Evolutionary conservation across 2,888 invertebrate genomes (phyloP), one percentile per base, ranked within the genome.

Genomic region (Ceratothoa steindachneri): DNA sequence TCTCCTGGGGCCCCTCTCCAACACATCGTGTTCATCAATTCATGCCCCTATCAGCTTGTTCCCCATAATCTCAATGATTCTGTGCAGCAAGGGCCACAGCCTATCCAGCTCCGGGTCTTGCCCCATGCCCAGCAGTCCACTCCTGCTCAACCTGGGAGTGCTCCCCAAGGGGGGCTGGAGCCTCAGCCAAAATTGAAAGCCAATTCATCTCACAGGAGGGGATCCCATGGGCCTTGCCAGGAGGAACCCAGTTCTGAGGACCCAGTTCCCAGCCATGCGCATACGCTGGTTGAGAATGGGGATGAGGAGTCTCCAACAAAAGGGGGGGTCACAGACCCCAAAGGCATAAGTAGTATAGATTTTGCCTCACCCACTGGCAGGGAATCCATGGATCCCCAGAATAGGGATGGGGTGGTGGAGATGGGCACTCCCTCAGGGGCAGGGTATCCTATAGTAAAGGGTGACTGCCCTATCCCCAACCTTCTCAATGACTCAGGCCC

Each of bases 401-500:
- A 60, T 7, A 9, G 24, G 3, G 19, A n/a, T 15, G 60, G 24
- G n/a, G 12, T 12, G 12, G 24, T 24, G 12, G 60, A 60, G 12
- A 24, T 24, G 27, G 60, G 24, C n/a, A 24, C 22, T 1, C 12
- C 22, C 2, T 24, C 19, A 3, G 22, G 24, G 19, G 2, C n/a
- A 24, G 24, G 2, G 19, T 22, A 60, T 60, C 12, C 19, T 19
- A 5, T 5, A n/a, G 22, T 1, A 12, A 24, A 60, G n/a, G 22
- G 22, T 4, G 60, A 60, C 24, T n/a, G 19, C 24, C 27, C 27
- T 12, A 7, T 78, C 52, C 78, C 78, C 5, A 69, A 51, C 19
- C 69, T 78, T 15, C 69, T 29, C 22, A 71, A 78, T 27, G 52
- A 67, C 55, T 52, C 71, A 27, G 78, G 78, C 1, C 66, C 67